A percentile compares a stretch with the other conserved stretches of the same genome.
phyloP scores from a whole-genome alignment of 2,797 vertebrate genomes.

The Phrynocephalus vlangalii region DNA sequence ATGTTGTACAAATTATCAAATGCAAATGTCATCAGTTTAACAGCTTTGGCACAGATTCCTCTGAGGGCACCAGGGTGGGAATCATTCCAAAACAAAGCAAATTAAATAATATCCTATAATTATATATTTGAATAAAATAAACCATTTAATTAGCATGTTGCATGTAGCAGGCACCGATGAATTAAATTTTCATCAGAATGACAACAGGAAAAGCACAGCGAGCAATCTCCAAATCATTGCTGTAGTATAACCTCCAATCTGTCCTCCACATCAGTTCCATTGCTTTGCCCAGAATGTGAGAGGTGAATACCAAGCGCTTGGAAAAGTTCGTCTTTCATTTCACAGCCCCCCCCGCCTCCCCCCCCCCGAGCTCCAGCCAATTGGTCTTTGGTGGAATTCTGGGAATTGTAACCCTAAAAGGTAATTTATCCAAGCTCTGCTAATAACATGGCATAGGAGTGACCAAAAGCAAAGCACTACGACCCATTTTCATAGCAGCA shows the following conservation, averaged over 20 bases:
- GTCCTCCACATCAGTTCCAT: background rate
- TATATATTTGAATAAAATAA: slow-evolving; percentile 50
- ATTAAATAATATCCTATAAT: slow-evolving; percentile 49
- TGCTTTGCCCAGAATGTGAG: background rate
- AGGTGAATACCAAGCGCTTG: background rate
- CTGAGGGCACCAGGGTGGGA: slow-evolving; percentile 42
- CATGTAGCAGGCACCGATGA: slow-evolving; percentile 4
- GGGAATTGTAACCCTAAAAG: too few species aligned
- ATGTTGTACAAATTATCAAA: slow-evolving; percentile 66
- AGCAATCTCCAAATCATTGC: slow-evolving; percentile 7
- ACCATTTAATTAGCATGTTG: slow-evolving; percentile 48
- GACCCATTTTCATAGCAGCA: too few species aligned
- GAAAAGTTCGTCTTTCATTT: too few species aligned
- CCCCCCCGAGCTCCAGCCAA: too few species aligned
- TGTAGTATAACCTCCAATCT: background rate
- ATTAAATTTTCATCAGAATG: slow-evolving; percentile 33
- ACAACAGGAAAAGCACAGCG: slow-evolving; percentile 2
- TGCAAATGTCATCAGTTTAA: slow-evolving; percentile 55
- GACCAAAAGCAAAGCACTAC: too few species aligned
- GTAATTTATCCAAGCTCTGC: too few species aligned
- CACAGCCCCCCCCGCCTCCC: too few species aligned
- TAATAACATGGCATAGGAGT: background rate
- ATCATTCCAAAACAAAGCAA: slow-evolving; percentile 48
- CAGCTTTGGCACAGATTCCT: slow-evolving; percentile 47
- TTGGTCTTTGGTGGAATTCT: too few species aligned